Conservation (phyloP, 2,888 invertebrate genomes). For the Micropterix aruncella region DNA sequence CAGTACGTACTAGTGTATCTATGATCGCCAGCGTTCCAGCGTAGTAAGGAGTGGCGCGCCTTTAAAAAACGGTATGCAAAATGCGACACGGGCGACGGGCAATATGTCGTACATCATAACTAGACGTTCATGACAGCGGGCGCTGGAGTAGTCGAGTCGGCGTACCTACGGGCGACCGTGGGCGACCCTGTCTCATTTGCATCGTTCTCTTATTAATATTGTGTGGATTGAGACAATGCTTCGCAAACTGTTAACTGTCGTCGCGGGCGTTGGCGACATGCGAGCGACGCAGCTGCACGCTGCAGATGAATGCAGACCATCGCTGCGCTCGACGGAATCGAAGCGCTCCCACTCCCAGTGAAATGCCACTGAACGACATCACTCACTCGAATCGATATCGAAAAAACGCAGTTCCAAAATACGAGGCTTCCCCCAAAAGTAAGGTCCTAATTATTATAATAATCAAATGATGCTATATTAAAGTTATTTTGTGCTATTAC, state of each 20-base stretch:
- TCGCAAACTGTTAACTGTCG: not conserved
- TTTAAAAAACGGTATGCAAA: no score
- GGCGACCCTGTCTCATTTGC: not conserved
- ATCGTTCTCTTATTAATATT: not conserved
- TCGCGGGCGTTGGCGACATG: not conserved
- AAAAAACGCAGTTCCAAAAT: no score
- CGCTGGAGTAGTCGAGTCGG: not conserved
- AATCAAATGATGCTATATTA: no score
- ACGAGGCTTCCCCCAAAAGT: no score
- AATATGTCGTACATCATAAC: not conserved
- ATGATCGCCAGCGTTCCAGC: no score
- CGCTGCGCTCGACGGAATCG: not conserved
- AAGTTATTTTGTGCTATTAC: no score
- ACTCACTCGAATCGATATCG: no score
- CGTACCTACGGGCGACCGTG: not conserved
- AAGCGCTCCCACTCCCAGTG: not conserved
- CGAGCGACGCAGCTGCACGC: not conserved
- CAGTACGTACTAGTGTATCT: no score
- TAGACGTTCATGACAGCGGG: not conserved
- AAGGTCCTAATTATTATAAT: no score
- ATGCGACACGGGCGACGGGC: not conserved
- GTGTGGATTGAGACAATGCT: not conserved
- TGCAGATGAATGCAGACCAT: no score
- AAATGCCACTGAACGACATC: no score
- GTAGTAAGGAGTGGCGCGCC: no score